Conservation (phyloP, 2,888 invertebrate genomes). For the Cryptophagus acutangulus region DNA sequence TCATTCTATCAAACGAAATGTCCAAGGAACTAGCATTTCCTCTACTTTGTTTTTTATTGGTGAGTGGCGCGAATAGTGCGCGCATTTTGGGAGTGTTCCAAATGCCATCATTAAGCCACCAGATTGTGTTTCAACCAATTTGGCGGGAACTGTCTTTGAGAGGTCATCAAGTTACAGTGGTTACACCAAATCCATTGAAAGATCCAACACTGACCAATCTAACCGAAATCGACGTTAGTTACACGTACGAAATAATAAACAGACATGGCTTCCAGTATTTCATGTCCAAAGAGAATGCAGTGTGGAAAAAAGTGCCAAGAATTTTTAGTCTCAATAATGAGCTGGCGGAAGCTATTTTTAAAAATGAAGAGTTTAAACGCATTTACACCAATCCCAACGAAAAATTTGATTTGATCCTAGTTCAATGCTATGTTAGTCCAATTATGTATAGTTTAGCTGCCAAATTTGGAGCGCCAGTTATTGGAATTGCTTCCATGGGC, state of each 20-base stretch:
- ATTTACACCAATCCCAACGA: slow-evolving; percentile 27
- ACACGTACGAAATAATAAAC: slow-evolving; percentile 21
- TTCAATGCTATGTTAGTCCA: slow-evolving; percentile 32
- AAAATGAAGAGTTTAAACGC: slow-evolving; percentile 28
- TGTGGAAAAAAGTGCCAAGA: background rate
- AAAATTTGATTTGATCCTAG: slow-evolving; percentile 34
- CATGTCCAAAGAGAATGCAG: slow-evolving; percentile 10
- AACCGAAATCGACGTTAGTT: slow-evolving; percentile 37
- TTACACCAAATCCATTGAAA: slow-evolving; percentile 38
- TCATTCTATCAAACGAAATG: too few species aligned
- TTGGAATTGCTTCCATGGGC: slow-evolving; percentile 35
- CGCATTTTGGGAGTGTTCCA: slow-evolving; percentile 32
- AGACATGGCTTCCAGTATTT: slow-evolving; percentile 31
- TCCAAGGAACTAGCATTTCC: too few species aligned
- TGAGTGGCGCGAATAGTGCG: slow-evolving; percentile 19
- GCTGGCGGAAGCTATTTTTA: slow-evolving; percentile 24
- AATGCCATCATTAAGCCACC: slow-evolving; percentile 34
- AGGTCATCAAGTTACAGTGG: slow-evolving; percentile 37
- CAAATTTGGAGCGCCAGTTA: slow-evolving; percentile 28
- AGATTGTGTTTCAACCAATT: slow-evolving; percentile 31
- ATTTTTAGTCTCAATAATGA: slow-evolving; percentile 17
- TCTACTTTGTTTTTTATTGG: too few species aligned
- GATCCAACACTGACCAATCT: slow-evolving; percentile 34
- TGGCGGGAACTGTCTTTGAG: slow-evolving; percentile 36
- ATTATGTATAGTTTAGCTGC: slow-evolving; percentile 29